Percentiles rank a stretch among this genome's conserved stretches.
These are phyloP conservation scores for Odiellus spinosus DNA, from an alignment of 2,888 invertebrate species.

Conservation along the genomic window DNA sequence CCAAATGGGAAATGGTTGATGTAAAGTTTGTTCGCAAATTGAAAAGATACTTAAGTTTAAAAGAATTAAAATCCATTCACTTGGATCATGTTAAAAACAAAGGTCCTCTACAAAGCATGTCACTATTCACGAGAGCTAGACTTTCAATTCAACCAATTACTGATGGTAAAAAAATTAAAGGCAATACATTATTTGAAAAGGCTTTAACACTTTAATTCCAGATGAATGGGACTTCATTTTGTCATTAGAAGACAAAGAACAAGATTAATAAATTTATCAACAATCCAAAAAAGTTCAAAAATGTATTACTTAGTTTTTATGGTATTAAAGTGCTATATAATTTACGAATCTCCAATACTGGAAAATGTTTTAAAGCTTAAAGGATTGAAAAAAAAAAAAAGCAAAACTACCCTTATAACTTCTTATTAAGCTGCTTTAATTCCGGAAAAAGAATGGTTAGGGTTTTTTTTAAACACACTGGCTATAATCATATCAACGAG, in stretches of 20 bases:
- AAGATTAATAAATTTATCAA: neutral
- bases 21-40: conserved; percentile 27
- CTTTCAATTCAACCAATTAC: conserved; percentile 29
- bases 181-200: too few relatives aligned
- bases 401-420: too few relatives aligned
- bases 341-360: too few relatives aligned
- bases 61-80: conserved; percentile 26
- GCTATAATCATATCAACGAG: too few relatives aligned
- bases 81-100: conserved; percentile 24
- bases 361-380: too few relatives aligned
- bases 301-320: neutral
- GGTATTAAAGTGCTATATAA: neutral
- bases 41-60: conserved; percentile 26
- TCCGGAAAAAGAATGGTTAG: too few relatives aligned
- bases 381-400: too few relatives aligned
- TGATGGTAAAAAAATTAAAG: conserved; percentile 14
- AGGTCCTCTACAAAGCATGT: conserved; percentile 26
- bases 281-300: neutral
- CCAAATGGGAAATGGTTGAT: conserved; percentile 31
- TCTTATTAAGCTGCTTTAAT: too few relatives aligned
- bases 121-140: conserved; percentile 27
- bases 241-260: conserved; percentile 8
- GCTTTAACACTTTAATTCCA: too few relatives aligned
- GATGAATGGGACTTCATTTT: conserved; percentile 20
- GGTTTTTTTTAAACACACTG: too few relatives aligned